Evolutionary conservation across 2,113 vertebrate genomes (phyloP).

Genomic region (Callopanchax toddi): DNA sequence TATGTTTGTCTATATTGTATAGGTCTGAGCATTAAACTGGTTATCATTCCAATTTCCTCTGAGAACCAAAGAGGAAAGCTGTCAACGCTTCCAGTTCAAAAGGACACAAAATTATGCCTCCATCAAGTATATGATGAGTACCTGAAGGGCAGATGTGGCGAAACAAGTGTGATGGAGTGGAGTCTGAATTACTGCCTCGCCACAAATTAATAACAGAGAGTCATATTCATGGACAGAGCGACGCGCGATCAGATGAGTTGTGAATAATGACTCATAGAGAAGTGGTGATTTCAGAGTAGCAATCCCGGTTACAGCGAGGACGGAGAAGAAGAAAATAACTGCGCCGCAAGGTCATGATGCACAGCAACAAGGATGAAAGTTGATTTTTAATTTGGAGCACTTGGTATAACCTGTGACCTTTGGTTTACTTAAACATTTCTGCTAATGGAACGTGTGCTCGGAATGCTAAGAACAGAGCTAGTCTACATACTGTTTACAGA

Average conservation of each 20-base stretch:
- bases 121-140: neutral
- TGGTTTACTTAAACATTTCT: neutral
- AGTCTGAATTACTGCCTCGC: conserved; percentile 30
- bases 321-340: neutral
- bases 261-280: conserved; percentile 44
- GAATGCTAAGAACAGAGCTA: neutral
- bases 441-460: neutral
- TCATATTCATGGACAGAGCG: conserved; percentile 19
- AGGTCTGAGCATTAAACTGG: neutral
- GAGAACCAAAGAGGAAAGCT: neutral
- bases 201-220: conserved; percentile 42
- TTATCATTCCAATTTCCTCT: neutral
- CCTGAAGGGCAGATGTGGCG: conserved; percentile 45
- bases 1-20: neutral
- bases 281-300: conserved; percentile 32
- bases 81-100: neutral
- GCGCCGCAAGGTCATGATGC: neutral
- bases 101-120: neutral
- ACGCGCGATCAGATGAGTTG: conserved; percentile 36
- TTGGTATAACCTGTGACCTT: neutral
- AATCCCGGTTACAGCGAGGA: conserved; percentile 41
- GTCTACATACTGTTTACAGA: neutral
- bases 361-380: neutral
- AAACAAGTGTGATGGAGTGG: conserved; percentile 26
- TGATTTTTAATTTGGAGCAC: neutral